Base-by-base conservation (phyloP, 2,888 invertebrate species). In the Penaeus monodon region DNA sequence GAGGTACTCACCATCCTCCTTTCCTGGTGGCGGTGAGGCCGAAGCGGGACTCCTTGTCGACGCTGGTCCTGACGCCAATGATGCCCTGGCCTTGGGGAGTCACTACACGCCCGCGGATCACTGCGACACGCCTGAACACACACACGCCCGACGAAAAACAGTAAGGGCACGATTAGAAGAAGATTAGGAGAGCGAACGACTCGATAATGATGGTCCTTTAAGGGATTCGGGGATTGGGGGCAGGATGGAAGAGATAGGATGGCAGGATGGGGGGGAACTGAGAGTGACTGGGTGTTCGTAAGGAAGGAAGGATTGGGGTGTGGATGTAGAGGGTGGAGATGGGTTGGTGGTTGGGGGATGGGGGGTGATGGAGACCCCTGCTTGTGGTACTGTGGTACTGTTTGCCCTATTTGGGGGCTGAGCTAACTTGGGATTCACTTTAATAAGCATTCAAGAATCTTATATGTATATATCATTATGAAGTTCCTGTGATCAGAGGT, bases 51-150 rank as follows among this genome's bases (percentile, higher is more conserved):
- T 98, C 97, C 90, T 95, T 95, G 93, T 97, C 97, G 91, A 99
- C 98, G 90, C 97, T 97, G 88, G 99, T 98, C 91, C 99, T 95
- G 92, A 99, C 98, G 92, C 99, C 99, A 92, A 98, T 96, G 93
- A 99, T 96, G 91, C 99, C 98, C 91, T 98, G 95, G 90, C 98
- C 98, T 93, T 98, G 98, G 89, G 96, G 96, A 90, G 97, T 96
- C 91, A 98, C 95, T 92, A 99, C 98, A 94, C 97, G 97, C 91
- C 99, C 99, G 92, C 99, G 95, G 95, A 99, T 98, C 93, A 99
- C 99, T 92, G 99, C 98, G 92, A 98, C 99, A 93, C 99, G 97
- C 86, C 86, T 86, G 86, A 38, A 65, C 77, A 77, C 64, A 76
- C 77, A 77, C 44, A 79, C 73, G 33, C 27, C 65, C 65, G 73